A percentile compares a stretch with the other conserved stretches of the same genome.
These are phyloP conservation scores for Enteromius viviparus DNA, from an alignment of 2,797 vertebrate species.

Conservation along the genomic window DNA sequence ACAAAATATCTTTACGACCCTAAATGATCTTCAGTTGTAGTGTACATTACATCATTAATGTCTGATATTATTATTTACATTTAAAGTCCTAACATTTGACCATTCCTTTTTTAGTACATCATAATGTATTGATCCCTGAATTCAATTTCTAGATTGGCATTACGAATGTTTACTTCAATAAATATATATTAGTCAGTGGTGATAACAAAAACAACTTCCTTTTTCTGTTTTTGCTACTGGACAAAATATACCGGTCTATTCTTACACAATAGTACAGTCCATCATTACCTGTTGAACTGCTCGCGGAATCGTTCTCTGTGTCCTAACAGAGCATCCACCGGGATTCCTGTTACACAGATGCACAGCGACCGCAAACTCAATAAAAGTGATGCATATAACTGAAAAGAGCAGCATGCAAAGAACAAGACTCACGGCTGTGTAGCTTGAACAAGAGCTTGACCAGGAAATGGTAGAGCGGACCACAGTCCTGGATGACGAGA, in stretches of 20 bases:
- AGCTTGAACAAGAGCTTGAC: constrained; percentile 95
- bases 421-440: constrained; percentile 90
- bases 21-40: background rate
- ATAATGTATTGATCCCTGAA: background rate
- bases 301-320: constrained; percentile 94
- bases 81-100: no score
- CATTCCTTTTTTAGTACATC: no score
- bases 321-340: constrained; percentile 89
- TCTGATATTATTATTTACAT: background rate
- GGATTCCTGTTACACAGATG: constrained; percentile 79
- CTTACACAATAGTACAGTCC: background rate
- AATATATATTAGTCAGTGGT: background rate
- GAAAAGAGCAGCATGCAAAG: background rate
- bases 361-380: background rate
- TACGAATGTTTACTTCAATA: background rate
- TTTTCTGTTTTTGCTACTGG: background rate
- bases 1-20: background rate
- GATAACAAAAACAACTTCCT: background rate
- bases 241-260: background rate
- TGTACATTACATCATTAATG: background rate
- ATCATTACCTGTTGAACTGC: constrained; percentile 86
- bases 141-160: background rate
- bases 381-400: background rate
- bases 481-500: constrained; percentile 92
- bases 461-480: constrained; percentile 93